These are phyloP conservation scores for Hestina assimilis DNA, from an alignment of 1,140 invertebrate genomes.

Conservation along the genomic window DNA sequence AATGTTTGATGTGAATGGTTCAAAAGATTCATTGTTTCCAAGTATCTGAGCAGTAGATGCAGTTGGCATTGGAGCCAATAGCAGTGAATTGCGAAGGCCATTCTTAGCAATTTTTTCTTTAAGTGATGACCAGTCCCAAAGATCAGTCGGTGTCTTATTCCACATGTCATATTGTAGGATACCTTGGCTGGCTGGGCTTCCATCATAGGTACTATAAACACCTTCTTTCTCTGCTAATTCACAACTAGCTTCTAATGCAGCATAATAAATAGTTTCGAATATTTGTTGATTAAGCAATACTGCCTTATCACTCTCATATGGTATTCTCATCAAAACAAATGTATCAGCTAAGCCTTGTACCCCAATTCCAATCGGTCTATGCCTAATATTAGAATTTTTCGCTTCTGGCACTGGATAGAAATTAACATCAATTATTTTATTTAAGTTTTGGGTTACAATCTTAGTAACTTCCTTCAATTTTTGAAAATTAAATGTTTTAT, in stretches of 20 bases:
- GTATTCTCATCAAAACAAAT: constrained; percentile 95
- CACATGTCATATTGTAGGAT: constrained; percentile 99
- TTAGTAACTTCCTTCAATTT: constrained; percentile 94
- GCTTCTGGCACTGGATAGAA: constrained; percentile 97
- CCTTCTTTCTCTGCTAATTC: constrained; percentile 94
- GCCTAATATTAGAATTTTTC: constrained; percentile 91
- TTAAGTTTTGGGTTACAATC: constrained; percentile 94
- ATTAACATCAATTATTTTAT: constrained; percentile 98
- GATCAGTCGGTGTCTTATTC: constrained; percentile 89
- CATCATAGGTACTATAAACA: constrained; percentile 94
- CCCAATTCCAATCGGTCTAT: constrained; percentile 98
- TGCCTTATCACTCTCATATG: constrained; percentile 94
- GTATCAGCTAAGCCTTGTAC: constrained; percentile 98
- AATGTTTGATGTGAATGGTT: constrained; percentile 99
- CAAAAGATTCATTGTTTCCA: constrained; percentile 99
- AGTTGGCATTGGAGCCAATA: constrained; percentile 99
- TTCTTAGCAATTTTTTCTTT: constrained; percentile 93
- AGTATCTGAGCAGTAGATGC: constrained; percentile 99
- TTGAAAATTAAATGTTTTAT: constrained; percentile 92
- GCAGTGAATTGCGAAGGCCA: constrained; percentile 96
- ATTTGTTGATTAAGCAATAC: constrained; percentile 95
- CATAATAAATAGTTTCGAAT: constrained; percentile 99
- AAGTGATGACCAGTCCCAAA: constrained; percentile 94
- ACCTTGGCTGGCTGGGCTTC: constrained; percentile 95
- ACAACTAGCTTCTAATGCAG: constrained; percentile 97